Base-by-base conservation (phyloP, 2,888 invertebrate species). In the Stomorhina lunata region DNA sequence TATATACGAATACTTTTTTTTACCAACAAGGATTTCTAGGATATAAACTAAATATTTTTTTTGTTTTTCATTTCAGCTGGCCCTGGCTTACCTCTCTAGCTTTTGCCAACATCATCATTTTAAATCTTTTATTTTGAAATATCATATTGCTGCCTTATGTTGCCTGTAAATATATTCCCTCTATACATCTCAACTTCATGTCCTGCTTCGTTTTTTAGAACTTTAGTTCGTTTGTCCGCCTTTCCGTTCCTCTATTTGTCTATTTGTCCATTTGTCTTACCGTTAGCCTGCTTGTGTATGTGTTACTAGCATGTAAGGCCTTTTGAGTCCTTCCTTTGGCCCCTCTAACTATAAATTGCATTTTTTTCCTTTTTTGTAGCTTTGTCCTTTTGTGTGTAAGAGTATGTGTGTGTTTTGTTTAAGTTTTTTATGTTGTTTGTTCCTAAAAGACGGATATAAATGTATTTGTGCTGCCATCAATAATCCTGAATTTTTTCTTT, bases 401-500 rank as follows among this genome's bases (percentile, higher is more conserved):
- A 4, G 15, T 57, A 6, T 71, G 25, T 37, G 61, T 43, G 0
- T 55, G 17, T 55, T 29, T 45, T 55, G 45, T 25, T 50, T 1
- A 22, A 22, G 27, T 45, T 69, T 45, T 69, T 73, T 57, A 5
- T 55, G 55, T 78, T 80, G 59, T 80, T 68, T 61, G 15, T 61
- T 37, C 59, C 37, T 50, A 50, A 76, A 75, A 73, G 77, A 80
- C 72, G 72, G 65, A 71, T 78, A 80, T 82, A 79, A 79, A 73
- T 80, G 65, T 63, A 68, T 82, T 80, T 75, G 75, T 82, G 81
- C 81, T 79, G 84, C 85, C 87, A 89, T 88, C 90, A 89, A 90
- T 89, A 90, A 88, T 90, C 89, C 87, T 87, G 86, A 85, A 82
- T 76, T 82, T 81, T 82, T 84, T 78, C 81, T 65, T 55, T 63